phyloP scores from a whole-genome alignment of 2,797 vertebrate species.

The Lithobates pipiens region DNA sequence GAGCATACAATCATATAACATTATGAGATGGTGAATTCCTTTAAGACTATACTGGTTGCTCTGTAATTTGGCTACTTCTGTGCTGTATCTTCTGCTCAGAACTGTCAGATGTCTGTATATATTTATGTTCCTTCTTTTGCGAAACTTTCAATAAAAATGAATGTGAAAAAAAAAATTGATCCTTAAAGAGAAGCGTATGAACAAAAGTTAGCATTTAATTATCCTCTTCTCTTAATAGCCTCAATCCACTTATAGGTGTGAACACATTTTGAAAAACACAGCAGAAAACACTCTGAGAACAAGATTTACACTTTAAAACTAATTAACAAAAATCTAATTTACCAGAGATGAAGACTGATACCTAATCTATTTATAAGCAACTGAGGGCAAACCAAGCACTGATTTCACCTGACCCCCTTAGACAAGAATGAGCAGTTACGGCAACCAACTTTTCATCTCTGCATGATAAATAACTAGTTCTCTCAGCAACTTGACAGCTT shows the following conservation, averaged over 20 bases:
- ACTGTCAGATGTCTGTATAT: too few relatives aligned
- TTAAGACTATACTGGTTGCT: too few relatives aligned
- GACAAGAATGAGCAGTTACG: constrained; percentile 19
- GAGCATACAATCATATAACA: too few relatives aligned
- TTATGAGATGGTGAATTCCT: too few relatives aligned
- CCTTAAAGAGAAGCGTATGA: neutral
- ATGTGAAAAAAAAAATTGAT: too few relatives aligned
- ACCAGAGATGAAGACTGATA: constrained; percentile 14
- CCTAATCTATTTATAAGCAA: constrained; percentile 22
- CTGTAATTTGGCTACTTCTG: too few relatives aligned
- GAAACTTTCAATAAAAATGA: too few relatives aligned
- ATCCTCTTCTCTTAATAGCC: neutral
- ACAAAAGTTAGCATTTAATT: neutral
- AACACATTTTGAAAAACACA: neutral
- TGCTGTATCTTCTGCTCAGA: too few relatives aligned
- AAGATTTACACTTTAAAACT: neutral
- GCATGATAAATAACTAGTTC: constrained; percentile 28
- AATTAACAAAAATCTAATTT: neutral
- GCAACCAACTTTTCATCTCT: constrained; percentile 27
- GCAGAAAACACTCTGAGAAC: neutral
- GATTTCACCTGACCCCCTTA: constrained; percentile 29
- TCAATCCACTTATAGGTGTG: constrained; percentile 4
- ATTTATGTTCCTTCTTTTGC: too few relatives aligned
- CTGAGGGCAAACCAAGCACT: constrained; percentile 13
- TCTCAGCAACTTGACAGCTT: constrained; percentile 21